Percentiles rank a stretch among this genome's conserved stretches.
Conservation (phyloP, 2,797 vertebrate genomes). For the Melanotaenia pygmaea region DNA sequence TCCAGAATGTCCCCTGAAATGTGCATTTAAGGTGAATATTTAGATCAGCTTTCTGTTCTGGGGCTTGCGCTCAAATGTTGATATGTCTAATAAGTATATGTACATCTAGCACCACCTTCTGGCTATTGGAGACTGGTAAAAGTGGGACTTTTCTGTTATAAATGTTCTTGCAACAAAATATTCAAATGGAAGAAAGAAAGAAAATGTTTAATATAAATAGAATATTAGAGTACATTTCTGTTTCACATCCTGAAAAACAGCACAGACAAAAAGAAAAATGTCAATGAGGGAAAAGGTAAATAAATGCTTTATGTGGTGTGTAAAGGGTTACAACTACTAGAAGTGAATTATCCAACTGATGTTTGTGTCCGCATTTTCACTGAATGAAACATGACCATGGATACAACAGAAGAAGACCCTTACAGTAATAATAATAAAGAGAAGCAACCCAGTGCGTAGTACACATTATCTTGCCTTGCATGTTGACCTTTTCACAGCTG, state of each 20-base stretch:
- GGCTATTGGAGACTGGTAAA: conserved; percentile 11
- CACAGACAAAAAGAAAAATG: conserved; percentile 35
- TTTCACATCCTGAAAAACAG: conserved; percentile 46
- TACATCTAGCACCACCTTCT: conserved; percentile 49
- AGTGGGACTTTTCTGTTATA: conserved; percentile 21
- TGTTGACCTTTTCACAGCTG: conserved; percentile 55
- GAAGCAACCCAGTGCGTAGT: conserved; percentile 30
- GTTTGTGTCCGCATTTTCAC: conserved; percentile 65
- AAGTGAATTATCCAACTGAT: conserved; percentile 50
- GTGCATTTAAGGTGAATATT: conserved; percentile 56
- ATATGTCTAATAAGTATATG: conserved; percentile 47
- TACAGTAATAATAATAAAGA: conserved; percentile 16
- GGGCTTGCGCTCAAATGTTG: conserved; percentile 49
- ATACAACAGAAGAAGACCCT: conserved; percentile 18
- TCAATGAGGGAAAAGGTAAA: conserved; percentile 33
- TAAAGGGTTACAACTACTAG: conserved; percentile 62
- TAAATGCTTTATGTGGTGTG: conserved; percentile 30
- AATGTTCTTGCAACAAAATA: conserved; percentile 22
- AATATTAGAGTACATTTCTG: conserved; percentile 19
- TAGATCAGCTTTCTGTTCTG: conserved; percentile 53
- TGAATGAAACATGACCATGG: conserved; percentile 47
- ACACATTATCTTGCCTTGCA: conserved; percentile 51
- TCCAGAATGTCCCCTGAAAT: conserved; percentile 37
- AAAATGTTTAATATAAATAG: background rate
- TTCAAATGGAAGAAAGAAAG: background rate